Evolutionary conservation across 2,113 vertebrate species (phyloP).

Genomic region (Prunella fulvescens): DNA sequence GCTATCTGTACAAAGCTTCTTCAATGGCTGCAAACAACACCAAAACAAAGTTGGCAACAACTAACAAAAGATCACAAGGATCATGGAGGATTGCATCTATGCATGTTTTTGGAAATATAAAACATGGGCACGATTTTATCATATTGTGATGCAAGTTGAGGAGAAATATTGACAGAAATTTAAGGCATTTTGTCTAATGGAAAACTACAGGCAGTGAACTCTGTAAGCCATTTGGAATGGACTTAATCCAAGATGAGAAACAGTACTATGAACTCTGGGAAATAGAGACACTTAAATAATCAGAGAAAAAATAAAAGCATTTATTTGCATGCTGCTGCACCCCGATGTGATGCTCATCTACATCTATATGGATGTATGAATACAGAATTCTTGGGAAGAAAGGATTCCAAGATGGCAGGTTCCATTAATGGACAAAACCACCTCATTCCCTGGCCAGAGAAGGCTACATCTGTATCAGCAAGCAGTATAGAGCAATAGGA

Average conservation of each 20-base stretch:
- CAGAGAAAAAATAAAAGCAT: not conserved
- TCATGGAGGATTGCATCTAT: not conserved
- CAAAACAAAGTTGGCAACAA: not conserved
- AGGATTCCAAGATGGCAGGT: not conserved
- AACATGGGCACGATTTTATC: not conserved
- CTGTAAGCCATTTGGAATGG: slow-evolving; percentile 32
- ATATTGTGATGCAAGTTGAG: not conserved
- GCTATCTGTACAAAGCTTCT: not conserved
- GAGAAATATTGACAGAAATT: not conserved
- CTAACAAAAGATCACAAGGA: not conserved
- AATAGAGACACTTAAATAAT: not conserved
- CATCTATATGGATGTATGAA: not conserved
- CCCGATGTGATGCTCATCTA: not conserved
- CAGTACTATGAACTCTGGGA: not conserved
- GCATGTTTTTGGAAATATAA: not conserved
- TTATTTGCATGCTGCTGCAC: not conserved
- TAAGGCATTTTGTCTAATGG: not conserved
- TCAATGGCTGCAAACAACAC: not conserved
- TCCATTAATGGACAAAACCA: not conserved
- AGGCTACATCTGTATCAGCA: not conserved
- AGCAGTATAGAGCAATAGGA: not conserved
- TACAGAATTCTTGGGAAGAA: not conserved
- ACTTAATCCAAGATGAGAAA: not conserved
- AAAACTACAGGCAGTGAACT: not conserved
- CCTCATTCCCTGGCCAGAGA: not conserved